These are phyloP conservation scores for Pangasius macronema DNA, from an alignment of 2,797 vertebrate species.

Conservation along the genomic window DNA sequence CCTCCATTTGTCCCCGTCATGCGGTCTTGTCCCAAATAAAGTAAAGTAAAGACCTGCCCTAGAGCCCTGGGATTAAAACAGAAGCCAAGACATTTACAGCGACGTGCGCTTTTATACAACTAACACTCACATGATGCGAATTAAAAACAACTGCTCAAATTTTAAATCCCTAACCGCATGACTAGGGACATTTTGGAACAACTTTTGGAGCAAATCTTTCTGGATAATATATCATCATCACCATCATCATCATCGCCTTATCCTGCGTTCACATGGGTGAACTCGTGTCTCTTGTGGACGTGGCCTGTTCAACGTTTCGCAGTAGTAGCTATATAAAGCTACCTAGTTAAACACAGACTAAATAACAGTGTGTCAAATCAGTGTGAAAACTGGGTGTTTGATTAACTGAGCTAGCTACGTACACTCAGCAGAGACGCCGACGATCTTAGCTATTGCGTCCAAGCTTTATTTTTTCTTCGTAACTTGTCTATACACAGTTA, in stretches of 20 bases:
- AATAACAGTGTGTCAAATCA: neutral
- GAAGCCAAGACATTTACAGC: neutral
- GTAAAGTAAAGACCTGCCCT: neutral
- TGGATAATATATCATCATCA: neutral
- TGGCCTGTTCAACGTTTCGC: neutral
- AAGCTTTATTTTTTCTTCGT: no score
- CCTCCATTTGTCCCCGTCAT: neutral
- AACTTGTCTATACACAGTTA: neutral
- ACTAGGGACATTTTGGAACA: neutral
- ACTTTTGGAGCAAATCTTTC: neutral
- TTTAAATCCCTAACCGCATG: neutral
- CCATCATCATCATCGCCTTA: neutral
- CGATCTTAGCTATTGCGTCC: neutral
- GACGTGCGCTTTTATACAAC: neutral
- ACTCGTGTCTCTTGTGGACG: neutral
- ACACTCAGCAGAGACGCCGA: neutral
- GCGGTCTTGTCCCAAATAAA: neutral
- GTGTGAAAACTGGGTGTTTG: neutral
- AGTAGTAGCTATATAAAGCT: neutral
- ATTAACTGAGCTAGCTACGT: neutral
- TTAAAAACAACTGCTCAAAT: neutral
- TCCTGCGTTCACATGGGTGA: neutral
- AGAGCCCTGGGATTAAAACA: neutral
- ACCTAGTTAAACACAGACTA: neutral
- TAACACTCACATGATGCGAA: neutral